These are phyloP conservation scores for Agelaius tricolor DNA, from an alignment of 2,113 vertebrate genomes.

Conservation along the genomic window DNA sequence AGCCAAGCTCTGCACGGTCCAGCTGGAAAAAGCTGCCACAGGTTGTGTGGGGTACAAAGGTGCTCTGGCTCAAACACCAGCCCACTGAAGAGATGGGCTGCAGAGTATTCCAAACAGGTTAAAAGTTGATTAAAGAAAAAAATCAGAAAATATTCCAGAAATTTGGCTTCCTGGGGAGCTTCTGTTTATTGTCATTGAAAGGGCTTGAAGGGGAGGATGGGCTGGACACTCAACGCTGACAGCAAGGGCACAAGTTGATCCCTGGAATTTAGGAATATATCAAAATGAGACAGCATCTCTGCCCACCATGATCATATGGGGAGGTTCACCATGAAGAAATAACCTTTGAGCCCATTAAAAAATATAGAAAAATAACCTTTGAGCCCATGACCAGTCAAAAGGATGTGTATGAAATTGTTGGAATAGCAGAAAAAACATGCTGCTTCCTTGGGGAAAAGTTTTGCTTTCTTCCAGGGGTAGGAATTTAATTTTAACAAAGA, in stretches of 20 bases:
- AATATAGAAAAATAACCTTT: not conserved
- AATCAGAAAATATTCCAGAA: not conserved
- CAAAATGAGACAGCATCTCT: not conserved
- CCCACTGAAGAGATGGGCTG: not conserved
- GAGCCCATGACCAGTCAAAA: not conserved
- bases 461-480: not conserved
- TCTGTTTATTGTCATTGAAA: not conserved
- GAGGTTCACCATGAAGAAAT: not conserved
- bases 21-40: not conserved
- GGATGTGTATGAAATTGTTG: not conserved
- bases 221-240: not conserved
- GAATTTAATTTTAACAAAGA: not conserved
- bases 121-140: not conserved
- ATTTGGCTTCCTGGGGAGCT: not conserved
- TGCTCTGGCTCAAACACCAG: not conserved
- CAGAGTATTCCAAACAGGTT: not conserved
- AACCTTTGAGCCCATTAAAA: not conserved
- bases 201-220: not conserved
- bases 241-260: not conserved
- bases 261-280: not conserved
- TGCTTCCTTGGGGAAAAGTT: not conserved
- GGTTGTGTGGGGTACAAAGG: too few species aligned
- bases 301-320: not conserved
- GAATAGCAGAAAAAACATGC: not conserved
- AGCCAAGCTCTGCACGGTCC: not conserved